Evolutionary conservation across 2,113 vertebrate genomes (phyloP).

Genomic region (Eulemur macaco): DNA sequence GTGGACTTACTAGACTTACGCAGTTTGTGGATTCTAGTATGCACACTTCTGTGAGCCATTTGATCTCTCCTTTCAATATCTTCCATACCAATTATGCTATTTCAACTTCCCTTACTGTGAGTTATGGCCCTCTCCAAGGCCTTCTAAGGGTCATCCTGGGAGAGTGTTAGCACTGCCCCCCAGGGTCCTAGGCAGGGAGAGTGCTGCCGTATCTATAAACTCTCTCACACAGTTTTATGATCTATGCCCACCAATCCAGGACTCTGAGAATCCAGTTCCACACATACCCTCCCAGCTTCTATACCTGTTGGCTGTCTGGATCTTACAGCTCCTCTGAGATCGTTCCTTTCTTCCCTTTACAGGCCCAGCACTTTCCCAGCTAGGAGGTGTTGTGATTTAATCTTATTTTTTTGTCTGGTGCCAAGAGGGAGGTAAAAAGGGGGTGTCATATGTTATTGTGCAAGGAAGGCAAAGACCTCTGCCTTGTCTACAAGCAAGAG

Average conservation of each 20-base stretch:
- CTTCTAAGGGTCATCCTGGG: neutral
- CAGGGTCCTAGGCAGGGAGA: neutral
- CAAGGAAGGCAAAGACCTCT: neutral
- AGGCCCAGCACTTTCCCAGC: neutral
- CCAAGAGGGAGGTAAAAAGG: neutral
- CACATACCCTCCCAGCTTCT: neutral
- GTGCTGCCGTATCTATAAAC: neutral
- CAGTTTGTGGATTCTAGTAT: neutral
- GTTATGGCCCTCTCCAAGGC: neutral
- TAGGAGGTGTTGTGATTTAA: neutral
- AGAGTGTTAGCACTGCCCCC: neutral
- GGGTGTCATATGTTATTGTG: neutral
- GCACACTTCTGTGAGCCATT: neutral
- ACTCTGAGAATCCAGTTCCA: neutral
- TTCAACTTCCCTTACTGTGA: neutral
- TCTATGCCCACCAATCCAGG: neutral
- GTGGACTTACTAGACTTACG: neutral
- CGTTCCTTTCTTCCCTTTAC: neutral
- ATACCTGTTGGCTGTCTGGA: neutral
- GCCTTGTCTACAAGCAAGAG: neutral
- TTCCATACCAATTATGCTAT: neutral
- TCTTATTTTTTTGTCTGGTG: neutral
- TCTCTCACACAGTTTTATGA: neutral
- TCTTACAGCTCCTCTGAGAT: neutral
- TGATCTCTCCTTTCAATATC: neutral